These are phyloP conservation scores for Phocides pigmalion DNA, from an alignment of 1,140 invertebrate species.

Conservation along the genomic window DNA sequence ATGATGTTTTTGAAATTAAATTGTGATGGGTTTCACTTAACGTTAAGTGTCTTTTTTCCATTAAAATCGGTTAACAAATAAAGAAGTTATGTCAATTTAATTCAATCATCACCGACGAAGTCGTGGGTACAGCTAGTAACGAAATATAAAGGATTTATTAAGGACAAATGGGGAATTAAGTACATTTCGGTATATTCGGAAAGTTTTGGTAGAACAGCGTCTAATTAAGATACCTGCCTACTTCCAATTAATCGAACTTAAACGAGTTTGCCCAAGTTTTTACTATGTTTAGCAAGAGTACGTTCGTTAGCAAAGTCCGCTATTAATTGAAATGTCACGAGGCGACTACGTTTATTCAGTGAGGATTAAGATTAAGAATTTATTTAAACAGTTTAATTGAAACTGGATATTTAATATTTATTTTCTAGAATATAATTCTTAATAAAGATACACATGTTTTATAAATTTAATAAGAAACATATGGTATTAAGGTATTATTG, in stretches of 20 bases:
- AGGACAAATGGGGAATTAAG: neutral
- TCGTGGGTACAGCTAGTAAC: too few species aligned
- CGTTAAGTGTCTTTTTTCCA: too few species aligned
- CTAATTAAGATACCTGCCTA: constrained; percentile 36
- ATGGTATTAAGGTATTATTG: too few species aligned
- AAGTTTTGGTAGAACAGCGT: constrained; percentile 30
- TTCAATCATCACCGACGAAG: too few species aligned
- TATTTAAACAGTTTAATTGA: constrained; percentile 12
- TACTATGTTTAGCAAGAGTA: constrained; percentile 46
- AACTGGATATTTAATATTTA: neutral
- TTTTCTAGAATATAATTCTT: too few species aligned
- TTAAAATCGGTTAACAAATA: too few species aligned
- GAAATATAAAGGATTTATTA: neutral
- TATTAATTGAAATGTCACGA: constrained; percentile 67
- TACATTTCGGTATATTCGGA: neutral
- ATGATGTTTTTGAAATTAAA: too few species aligned
- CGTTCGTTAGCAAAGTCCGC: constrained; percentile 56
- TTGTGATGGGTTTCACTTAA: too few species aligned
- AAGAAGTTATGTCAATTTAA: too few species aligned
- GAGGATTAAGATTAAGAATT: constrained; percentile 15
- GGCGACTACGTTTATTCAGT: constrained; percentile 30
- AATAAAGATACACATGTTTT: too few species aligned
- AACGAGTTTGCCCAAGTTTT: constrained; percentile 50
- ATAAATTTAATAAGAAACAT: too few species aligned
- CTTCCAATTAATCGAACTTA: constrained; percentile 44